These are phyloP conservation scores for Tenthredo mesomela DNA, from an alignment of 2,888 invertebrate genomes.

Conservation along the genomic window DNA sequence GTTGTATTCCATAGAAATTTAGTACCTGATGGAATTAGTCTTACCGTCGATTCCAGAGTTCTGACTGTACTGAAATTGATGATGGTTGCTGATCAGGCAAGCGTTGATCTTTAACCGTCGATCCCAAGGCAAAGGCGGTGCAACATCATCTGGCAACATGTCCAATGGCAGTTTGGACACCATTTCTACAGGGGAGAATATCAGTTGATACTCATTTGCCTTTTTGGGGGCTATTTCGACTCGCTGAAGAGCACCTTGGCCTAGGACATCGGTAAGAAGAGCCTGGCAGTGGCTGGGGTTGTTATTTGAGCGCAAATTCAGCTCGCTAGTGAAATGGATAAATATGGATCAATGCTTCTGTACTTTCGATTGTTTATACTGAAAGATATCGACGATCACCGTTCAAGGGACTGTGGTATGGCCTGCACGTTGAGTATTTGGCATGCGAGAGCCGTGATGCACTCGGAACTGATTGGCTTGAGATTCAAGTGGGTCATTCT, in stretches of 20 bases:
- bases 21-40: background rate
- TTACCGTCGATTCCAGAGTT: background rate
- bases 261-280: conserved; percentile 79
- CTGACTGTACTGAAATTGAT: background rate
- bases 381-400: background rate
- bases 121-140: conserved; percentile 60
- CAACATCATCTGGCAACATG: conserved; percentile 63
- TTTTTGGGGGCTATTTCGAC: conserved; percentile 74
- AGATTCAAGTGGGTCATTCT: conserved; percentile 56
- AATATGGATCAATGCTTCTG: background rate
- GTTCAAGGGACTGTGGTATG: conserved; percentile 73
- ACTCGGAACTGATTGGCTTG: conserved; percentile 71
- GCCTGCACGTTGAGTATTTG: conserved; percentile 82
- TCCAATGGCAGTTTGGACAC: conserved; percentile 60
- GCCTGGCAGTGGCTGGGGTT: conserved; percentile 80
- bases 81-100: conserved; percentile 27
- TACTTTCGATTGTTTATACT: background rate
- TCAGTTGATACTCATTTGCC: conserved; percentile 71
- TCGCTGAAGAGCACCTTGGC: conserved; percentile 75
- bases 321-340: background rate
- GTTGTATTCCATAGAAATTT: background rate
- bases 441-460: conserved; percentile 81
- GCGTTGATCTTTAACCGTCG: conserved; percentile 34
- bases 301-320: conserved; percentile 58
- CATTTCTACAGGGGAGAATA: conserved; percentile 76